These are phyloP conservation scores for Desmophyllum pertusum DNA, from an alignment of 92 coral and sea anemone genomes.

Conservation along the genomic window DNA sequence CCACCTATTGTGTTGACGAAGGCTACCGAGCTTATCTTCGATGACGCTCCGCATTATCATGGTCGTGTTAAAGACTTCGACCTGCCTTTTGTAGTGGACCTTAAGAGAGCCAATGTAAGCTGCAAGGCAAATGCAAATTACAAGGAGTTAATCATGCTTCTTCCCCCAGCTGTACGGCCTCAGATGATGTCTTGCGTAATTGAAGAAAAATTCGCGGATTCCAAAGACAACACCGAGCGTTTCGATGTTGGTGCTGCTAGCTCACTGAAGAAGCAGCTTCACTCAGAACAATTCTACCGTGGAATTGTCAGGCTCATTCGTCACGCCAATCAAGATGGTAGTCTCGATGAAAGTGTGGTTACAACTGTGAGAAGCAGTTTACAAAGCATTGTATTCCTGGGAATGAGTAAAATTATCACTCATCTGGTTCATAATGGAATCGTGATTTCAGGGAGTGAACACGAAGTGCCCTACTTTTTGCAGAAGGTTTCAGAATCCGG, in stretches of 20 bases:
- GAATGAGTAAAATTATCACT: constrained; percentile 27
- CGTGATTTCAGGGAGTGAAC: constrained; percentile 49
- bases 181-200: constrained; percentile 60
- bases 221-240: background rate
- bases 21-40: constrained; percentile 53
- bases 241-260: constrained; percentile 26
- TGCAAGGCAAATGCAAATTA: constrained; percentile 22
- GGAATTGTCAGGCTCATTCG: constrained; percentile 70
- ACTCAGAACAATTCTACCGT: constrained; percentile 46
- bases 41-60: constrained; percentile 69
- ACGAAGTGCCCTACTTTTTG: constrained; percentile 58
- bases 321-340: constrained; percentile 47
- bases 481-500: constrained; percentile 35
- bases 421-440: constrained; percentile 39
- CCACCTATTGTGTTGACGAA: constrained; percentile 37
- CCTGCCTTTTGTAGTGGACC: constrained; percentile 40
- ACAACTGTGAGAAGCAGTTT: constrained; percentile 25
- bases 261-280: constrained; percentile 30
- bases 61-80: constrained; percentile 47
- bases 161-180: constrained; percentile 56
- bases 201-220: constrained; percentile 30
- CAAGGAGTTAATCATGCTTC: constrained; percentile 51
- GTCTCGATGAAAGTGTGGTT: constrained; percentile 25
- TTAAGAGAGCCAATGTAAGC: background rate
- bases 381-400: constrained; percentile 43